These are phyloP conservation scores for Dendrocopos noguchii DNA, from an alignment of 2,113 vertebrate genomes.

Conservation along the genomic window DNA sequence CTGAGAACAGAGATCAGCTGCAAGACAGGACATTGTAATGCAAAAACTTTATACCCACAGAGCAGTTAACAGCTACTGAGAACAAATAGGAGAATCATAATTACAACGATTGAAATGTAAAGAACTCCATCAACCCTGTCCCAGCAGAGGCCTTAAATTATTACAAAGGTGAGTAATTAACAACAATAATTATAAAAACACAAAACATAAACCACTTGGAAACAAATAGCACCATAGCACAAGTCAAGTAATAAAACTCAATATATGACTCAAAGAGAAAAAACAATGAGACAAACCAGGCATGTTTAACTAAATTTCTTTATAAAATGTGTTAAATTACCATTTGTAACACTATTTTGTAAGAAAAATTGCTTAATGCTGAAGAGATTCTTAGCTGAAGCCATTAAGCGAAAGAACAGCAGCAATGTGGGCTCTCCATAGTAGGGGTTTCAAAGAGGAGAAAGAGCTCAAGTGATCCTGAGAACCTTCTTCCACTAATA, in stretches of 20 bases:
- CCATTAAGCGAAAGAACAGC: not conserved
- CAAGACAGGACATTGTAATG: not conserved
- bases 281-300: not conserved
- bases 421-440: not conserved
- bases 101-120: not conserved
- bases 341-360: not conserved
- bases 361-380: not conserved
- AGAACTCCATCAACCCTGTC: not conserved
- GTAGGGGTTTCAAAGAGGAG: not conserved
- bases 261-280: not conserved
- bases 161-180: not conserved
- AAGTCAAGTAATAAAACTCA: not conserved
- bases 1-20: not conserved
- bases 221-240: not conserved
- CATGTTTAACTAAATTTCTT: not conserved
- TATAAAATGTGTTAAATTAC: not conserved
- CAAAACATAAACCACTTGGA: not conserved
- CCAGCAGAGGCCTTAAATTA: not conserved
- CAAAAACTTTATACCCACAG: not conserved
- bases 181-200: not conserved
- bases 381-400: not conserved
- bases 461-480: conserved; percentile 29
- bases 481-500: conserved; percentile 21
- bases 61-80: not conserved
- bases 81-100: not conserved